Conservation (phyloP, 2,797 vertebrate genomes). For the Rhinatrema bivittatum region DNA sequence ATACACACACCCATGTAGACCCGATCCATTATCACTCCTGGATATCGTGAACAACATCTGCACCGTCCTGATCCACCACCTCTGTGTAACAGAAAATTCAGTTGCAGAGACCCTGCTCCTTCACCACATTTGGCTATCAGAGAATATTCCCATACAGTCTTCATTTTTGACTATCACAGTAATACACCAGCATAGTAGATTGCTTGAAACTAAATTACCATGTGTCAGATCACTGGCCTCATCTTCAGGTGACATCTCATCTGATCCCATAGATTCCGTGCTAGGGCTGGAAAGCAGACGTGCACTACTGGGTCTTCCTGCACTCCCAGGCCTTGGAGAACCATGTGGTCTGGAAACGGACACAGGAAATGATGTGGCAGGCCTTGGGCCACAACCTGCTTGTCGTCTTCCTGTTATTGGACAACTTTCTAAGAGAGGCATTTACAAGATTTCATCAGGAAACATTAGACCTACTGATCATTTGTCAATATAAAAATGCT, state of each 20-base stretch:
- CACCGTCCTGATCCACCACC: no score
- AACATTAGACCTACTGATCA: not conserved
- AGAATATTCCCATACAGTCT: no score
- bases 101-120: no score
- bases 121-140: no score
- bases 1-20: no score
- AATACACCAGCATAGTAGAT: no score
- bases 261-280: conserved; percentile 37
- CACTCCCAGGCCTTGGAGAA: conserved; percentile 9
- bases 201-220: no score
- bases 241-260: conserved; percentile 44
- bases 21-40: no score
- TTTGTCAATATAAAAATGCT: not conserved
- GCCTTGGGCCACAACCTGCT: conserved; percentile 26
- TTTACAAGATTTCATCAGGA: not conserved
- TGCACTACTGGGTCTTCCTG: conserved; percentile 9
- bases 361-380: conserved; percentile 19
- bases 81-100: no score
- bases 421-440: conserved; percentile 3
- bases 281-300: conserved; percentile 15
- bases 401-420: conserved; percentile 18
- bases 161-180: no score
- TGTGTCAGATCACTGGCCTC: conserved; percentile 74
- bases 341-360: conserved; percentile 9
- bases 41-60: no score